Evolutionary conservation across 2,888 invertebrate species (phyloP).

Genomic region (Spilarctia lutea): DNA sequence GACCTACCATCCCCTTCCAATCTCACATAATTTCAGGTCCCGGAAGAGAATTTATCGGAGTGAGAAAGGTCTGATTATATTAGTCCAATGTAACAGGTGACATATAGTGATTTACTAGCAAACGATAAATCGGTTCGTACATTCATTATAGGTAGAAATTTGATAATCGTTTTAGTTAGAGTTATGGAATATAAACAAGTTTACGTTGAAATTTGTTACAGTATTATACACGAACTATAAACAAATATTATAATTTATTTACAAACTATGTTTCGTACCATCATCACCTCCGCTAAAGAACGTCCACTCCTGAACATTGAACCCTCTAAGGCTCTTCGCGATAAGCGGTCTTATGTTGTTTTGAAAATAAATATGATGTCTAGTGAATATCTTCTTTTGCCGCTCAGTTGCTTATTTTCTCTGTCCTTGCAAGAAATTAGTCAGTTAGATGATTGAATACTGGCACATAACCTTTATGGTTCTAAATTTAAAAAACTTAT

Average conservation of each 20-base stretch:
- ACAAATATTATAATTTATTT: neutral
- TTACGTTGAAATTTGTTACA: neutral
- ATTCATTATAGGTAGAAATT: slow-evolving; percentile 46
- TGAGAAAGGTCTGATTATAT: slow-evolving; percentile 41
- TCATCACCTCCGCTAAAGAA: no score
- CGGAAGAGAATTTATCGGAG: slow-evolving; percentile 19
- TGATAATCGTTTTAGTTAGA: slow-evolving; percentile 52
- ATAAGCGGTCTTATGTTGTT: no score
- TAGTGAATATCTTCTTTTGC: neutral
- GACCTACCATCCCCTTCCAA: slow-evolving; percentile 39
- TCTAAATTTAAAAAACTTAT: no score
- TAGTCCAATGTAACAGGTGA: slow-evolving; percentile 64
- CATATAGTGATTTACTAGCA: slow-evolving; percentile 65
- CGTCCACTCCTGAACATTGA: no score
- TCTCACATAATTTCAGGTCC: slow-evolving; percentile 18
- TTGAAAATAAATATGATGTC: neutral
- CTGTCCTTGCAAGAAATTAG: neutral
- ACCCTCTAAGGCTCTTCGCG: no score
- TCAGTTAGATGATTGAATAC: neutral
- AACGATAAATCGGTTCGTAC: slow-evolving; percentile 63
- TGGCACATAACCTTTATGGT: no score
- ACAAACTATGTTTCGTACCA: neutral
- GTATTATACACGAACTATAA: no score
- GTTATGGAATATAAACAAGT: slow-evolving; percentile 1
- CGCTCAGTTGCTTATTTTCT: neutral